Evolutionary conservation across 2,113 vertebrate species (phyloP), one percentile per base, ranked within the genome.

Genomic region (Eira barbara): DNA sequence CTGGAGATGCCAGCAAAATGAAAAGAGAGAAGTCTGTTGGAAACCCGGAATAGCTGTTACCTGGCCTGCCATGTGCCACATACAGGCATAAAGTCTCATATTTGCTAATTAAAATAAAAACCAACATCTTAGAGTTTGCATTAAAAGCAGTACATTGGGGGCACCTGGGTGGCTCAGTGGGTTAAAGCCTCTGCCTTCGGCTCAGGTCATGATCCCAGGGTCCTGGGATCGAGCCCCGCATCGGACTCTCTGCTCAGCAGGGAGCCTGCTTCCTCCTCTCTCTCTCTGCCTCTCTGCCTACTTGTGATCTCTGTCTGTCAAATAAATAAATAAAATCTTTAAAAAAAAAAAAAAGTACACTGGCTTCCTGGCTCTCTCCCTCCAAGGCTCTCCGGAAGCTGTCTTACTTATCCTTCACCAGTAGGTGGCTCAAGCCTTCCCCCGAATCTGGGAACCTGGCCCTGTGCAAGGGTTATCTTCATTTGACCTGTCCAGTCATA

Each of bases 91-190:
- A n/a, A 31, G 55, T 52, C 6, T 45, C n/a, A n/a, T 45, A 36
- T 67, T 91, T 96, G 29, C 49, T 74, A 87, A 94, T 91, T 84
- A 89, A 89, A 95, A 74, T 71, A 45, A 94, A 95, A 96, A 71
- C 20, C 4, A 39, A 34, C 73, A 90, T 52, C 42, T 87, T 59
- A 52, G 63, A 86, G 80, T 93, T 88, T 90, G 55, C 23, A 17
- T 90, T 89, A 42, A 57, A 74, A 92, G 29, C 8, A 3, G 42
- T 39, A 0, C 45, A 0, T 31, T 45, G 78, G n/a, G 7, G 45
- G 45, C 45, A 1, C 45, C 45, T 45, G 45, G 45, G 45, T 45
- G 45, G 45, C 45, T 45, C 45, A 45, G 45, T 45, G 45, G 45
- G 7, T 45, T 45, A 5, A 45, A 7, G 45, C 45, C 45, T 6